A percentile compares a stretch with the other conserved stretches of the same genome.
These are phyloP conservation scores for Mesochorus sp. DNA, from an alignment of 2,888 invertebrate species.

Conservation along the genomic window DNA sequence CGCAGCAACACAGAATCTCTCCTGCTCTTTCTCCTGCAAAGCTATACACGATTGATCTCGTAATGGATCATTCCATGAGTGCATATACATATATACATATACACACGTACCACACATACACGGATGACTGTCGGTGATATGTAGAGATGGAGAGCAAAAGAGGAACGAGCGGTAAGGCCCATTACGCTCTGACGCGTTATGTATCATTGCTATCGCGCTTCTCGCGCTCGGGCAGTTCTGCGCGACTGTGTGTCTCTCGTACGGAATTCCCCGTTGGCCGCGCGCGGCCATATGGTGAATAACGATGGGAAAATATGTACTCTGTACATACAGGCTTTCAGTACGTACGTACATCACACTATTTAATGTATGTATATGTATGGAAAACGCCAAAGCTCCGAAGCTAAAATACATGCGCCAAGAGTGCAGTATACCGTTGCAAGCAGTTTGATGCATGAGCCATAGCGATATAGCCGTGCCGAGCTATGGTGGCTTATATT, in stretches of 20 bases:
- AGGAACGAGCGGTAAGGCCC: constrained; percentile 70
- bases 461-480: too few species aligned
- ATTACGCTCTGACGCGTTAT: constrained; percentile 76
- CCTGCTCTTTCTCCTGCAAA: not conserved
- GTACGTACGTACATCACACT: constrained; percentile 25
- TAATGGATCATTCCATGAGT: constrained; percentile 67
- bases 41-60: constrained; percentile 63
- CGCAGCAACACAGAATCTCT: too few species aligned
- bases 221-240: constrained; percentile 59
- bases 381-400: constrained; percentile 5
- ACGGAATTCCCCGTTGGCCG: constrained; percentile 64
- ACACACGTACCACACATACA: not conserved
- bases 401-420: constrained; percentile 1
- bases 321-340: constrained; percentile 16
- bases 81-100: constrained; percentile 14
- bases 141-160: constrained; percentile 49
- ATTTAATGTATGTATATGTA: not conserved
- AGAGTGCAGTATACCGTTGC: constrained; percentile 73
- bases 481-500: constrained; percentile 45
- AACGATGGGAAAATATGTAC: constrained; percentile 75
- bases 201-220: constrained; percentile 71
- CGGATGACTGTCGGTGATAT: constrained; percentile 31
- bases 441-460: constrained; percentile 73
- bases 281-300: constrained; percentile 68
- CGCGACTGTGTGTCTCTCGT: constrained; percentile 45